Base-by-base conservation (phyloP, 2,797 vertebrate species). In the Notoglanidium macrostoma region DNA sequence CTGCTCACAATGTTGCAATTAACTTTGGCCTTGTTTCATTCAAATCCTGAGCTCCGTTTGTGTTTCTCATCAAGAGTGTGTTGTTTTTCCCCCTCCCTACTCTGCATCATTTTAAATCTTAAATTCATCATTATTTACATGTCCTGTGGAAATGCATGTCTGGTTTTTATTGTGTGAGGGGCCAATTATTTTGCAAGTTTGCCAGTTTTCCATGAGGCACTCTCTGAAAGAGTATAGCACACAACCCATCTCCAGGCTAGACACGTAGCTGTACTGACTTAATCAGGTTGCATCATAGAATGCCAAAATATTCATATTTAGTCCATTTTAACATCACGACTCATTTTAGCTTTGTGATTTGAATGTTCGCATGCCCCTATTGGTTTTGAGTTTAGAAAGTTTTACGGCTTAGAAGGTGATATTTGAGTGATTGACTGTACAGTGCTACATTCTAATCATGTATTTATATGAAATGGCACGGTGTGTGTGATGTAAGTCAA, bases 121-220 rank as follows among this genome's bases (percentile, higher is more conserved):
- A 63, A 72, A 63, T 63, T 65, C 44, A 26, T 57, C 23, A 87
- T 83, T 87, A 76, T 19, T 83, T 76, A 61, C 19, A n/a, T 40
- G n/a, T 74, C 68, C 29, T 51, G 6, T 19, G 55, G 86, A 74
- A 44, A 81, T 65, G 26, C 54, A 51, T 61, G 54, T 49, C 35
- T 82, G 51, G 29, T 67, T 77, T 80, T 46, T 86, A 80, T 44
- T 82, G 11, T 54, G 46, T 73, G 10, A 82, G 40, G 2, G 17
- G 35, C 46, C 54, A 78, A 86, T 81, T 81, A 40, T 51, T n/a
- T 49, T n/a, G 70, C 5, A 32, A 35, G 40, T 68, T 68, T 21
- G 5, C 49, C 35, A 80, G 26, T 23, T 57, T 83, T 49, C 44
- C 23, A 14, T 29, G 73, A 54, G 73, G 26, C 26, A 29, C 8